phyloP scores from a whole-genome alignment of 2,797 vertebrate species.

The Peromyscus attwateri region DNA sequence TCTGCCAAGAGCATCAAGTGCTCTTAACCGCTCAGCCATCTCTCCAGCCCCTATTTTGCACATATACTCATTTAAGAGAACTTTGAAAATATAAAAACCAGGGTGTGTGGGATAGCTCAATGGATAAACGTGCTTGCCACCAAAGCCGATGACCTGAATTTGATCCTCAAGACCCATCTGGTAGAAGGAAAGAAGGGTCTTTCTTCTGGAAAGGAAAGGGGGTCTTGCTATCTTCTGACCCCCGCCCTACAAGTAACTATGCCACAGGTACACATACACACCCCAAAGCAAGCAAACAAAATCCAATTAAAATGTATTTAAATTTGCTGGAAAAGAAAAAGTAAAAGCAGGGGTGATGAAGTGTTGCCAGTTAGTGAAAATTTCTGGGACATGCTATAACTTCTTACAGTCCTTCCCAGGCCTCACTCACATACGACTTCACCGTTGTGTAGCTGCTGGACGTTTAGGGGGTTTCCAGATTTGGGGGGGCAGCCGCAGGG shows the following conservation, averaged over 20 bases:
- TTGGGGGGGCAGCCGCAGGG: neutral
- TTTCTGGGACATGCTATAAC: neutral
- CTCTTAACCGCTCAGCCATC: neutral
- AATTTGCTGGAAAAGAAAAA: neutral
- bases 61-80: neutral
- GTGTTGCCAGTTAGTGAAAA: constrained; percentile 10
- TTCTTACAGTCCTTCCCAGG: neutral
- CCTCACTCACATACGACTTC: neutral
- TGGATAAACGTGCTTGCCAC: neutral
- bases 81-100: neutral
- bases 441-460: neutral
- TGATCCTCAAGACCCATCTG: neutral
- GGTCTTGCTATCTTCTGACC: neutral
- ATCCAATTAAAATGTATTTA: neutral
- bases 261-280: neutral
- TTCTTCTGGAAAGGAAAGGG: too few relatives aligned
- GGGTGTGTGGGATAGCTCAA: neutral
- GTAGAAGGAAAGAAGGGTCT: neutral
- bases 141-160: neutral
- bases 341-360: neutral
- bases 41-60: neutral
- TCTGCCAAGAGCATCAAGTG: neutral
- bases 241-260: neutral
- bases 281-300: neutral
- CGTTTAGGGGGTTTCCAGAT: constrained; percentile 63